phyloP scores from a whole-genome alignment of 2,797 vertebrate genomes.

The Arrhamphus sclerolepis region DNA sequence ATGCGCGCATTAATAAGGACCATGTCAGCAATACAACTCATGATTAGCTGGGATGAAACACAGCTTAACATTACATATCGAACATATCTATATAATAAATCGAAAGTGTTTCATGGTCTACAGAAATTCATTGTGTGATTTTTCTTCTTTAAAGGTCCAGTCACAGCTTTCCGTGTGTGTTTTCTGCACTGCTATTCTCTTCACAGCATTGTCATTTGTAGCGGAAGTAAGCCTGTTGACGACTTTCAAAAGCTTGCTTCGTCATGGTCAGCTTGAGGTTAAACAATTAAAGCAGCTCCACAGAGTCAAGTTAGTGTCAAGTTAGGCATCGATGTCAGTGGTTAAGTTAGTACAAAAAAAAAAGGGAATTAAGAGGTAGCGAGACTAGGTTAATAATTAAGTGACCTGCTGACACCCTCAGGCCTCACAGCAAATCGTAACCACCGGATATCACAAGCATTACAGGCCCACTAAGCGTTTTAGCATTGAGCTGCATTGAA shows the following conservation, averaged over 20 bases:
- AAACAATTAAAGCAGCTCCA: conserved; percentile 62
- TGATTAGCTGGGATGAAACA: too few relatives aligned
- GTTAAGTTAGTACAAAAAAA: conserved; percentile 33
- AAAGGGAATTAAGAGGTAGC: conserved; percentile 4
- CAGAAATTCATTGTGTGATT: too few relatives aligned
- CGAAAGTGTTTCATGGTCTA: too few relatives aligned
- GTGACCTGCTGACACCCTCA: conserved; percentile 43
- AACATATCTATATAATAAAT: too few relatives aligned
- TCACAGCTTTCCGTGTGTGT: background rate
- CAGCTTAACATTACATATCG: too few relatives aligned
- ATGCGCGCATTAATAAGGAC: too few relatives aligned
- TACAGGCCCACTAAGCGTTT: too few relatives aligned
- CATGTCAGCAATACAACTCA: too few relatives aligned
- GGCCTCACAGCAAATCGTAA: conserved; percentile 37
- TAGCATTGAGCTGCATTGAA: background rate
- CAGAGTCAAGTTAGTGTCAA: conserved; percentile 66
- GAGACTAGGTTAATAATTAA: conserved; percentile 51
- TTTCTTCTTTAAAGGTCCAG: background rate
- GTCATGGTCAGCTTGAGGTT: conserved; percentile 72
- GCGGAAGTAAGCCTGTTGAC: conserved; percentile 57
- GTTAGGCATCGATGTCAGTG: conserved; percentile 47
- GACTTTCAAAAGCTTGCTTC: conserved; percentile 54
- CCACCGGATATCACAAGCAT: conserved; percentile 20
- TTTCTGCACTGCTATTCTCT: conserved; percentile 11
- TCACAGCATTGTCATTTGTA: conserved; percentile 37